Percentiles rank a stretch among this genome's conserved stretches.
These are phyloP conservation scores for Ophion costatus DNA, from an alignment of 2,888 invertebrate species.

Conservation along the genomic window DNA sequence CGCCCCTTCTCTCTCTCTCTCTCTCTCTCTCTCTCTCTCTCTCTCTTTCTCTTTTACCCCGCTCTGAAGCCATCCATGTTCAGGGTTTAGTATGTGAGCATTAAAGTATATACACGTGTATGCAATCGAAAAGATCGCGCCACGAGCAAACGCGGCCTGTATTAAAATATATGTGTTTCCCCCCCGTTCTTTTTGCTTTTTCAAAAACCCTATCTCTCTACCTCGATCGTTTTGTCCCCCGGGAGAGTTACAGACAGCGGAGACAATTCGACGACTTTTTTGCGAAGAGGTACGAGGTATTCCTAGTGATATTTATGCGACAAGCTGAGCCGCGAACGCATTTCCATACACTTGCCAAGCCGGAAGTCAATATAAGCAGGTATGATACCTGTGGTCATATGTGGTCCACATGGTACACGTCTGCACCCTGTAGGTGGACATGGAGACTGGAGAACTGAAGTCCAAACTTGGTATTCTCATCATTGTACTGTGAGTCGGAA, in stretches of 20 bases:
- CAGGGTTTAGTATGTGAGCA: constrained; percentile 21
- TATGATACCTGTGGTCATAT: no score
- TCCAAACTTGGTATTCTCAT: no score
- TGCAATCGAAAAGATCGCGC: constrained; percentile 46
- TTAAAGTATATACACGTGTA: constrained; percentile 27
- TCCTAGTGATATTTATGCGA: not conserved
- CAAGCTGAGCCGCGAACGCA: not conserved
- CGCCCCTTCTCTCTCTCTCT: constrained; percentile 72
- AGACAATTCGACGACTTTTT: constrained; percentile 47
- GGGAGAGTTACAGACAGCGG: constrained; percentile 46
- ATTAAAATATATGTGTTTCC: constrained; percentile 57
- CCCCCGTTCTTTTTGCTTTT: not conserved
- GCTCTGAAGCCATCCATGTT: constrained; percentile 16
- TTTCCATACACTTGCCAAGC: not conserved
- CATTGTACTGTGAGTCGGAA: no score
- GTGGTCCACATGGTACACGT: not conserved
- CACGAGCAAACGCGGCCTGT: constrained; percentile 56
- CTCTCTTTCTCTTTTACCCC: constrained; percentile 45
- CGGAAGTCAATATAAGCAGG: not conserved
- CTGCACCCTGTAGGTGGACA: no score
- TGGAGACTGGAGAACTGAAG: not conserved
- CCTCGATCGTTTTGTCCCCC: constrained; percentile 34
- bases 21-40: constrained; percentile 26
- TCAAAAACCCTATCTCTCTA: constrained; percentile 36
- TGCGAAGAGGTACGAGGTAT: not conserved